Evolutionary conservation across 1,140 invertebrate genomes (phyloP), one percentile per base, ranked within the genome.

Genomic region (Drosophila auraria): DNA sequence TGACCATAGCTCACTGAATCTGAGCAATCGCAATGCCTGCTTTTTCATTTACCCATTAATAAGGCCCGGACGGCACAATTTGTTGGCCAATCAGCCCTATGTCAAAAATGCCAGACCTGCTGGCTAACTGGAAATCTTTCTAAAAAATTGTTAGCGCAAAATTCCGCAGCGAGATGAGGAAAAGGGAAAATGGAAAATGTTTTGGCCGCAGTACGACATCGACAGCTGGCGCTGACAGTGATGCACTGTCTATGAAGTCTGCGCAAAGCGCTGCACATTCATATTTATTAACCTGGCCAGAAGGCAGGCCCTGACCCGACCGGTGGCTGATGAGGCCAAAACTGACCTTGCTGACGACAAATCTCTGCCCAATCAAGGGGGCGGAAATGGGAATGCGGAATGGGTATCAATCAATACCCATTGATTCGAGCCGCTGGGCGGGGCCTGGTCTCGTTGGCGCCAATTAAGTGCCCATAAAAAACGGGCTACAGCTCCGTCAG

Each of bases 391-490:
- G 49, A 53, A 50, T 58, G 38, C 72, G 79, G 63, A 73, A 59
- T 53, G 83, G 68, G 49, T 66, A 87, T 87, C 83, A 87, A 82
- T 86, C 75, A 83, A 75, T 80, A 65, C 54, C 80, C 79, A 86
- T 79, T 79, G 71, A 69, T 72, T 83, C 62, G 75, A 69, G 70
- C 66, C 83, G 76, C 49, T 65, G 54, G 72, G 74, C 54, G 76
- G 63, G 76, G 60, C 83, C 30, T 70, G 80, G 80, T 60, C 66
- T 78, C 77, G 68, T 72, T 78, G 83, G 68, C 83, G 83, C 80
- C 83, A 87, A 87, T 87, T 87, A 87, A 83, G 83, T 64, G 63
- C 47, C 82, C 73, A 86, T 84, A 86, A 86, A 87, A 83, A 87
- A 78, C 64, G 49, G 66, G 56, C 70, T 62, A 58, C 36, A 70